phyloP scores from a whole-genome alignment of 1,140 invertebrate species.

The Philotrypesis tridentata region DNA sequence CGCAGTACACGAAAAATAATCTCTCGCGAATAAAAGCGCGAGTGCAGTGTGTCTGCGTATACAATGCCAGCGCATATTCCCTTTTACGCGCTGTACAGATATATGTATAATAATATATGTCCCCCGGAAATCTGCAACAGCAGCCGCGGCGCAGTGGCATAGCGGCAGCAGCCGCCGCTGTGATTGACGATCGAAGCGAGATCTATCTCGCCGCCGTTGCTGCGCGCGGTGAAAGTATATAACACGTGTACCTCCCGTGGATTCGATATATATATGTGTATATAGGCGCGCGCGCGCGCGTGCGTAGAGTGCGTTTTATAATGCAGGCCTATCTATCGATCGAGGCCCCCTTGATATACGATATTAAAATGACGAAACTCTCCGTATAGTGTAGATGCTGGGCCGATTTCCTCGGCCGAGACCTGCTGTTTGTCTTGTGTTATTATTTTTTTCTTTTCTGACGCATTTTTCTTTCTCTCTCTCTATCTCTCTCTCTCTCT shows the following conservation, averaged over 20 bases:
- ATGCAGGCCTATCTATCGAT: constrained; percentile 34
- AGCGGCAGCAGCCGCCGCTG: background rate
- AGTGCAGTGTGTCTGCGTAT: too few relatives aligned
- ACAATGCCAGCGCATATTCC: background rate
- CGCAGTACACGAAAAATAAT: background rate
- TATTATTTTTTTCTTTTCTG: background rate
- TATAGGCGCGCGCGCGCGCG: too few relatives aligned
- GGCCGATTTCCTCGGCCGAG: too few relatives aligned
- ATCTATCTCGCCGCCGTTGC: background rate
- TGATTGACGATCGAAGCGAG: constrained; percentile 22
- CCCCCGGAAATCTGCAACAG: background rate
- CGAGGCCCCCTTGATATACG: constrained; percentile 20
- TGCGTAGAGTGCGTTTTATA: constrained; percentile 20
- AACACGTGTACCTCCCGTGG: background rate
- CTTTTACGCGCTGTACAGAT: background rate
- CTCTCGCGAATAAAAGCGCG: background rate
- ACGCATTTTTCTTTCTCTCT: too few relatives aligned
- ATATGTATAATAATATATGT: background rate
- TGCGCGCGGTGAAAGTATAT: constrained; percentile 10
- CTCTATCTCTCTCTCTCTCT: too few relatives aligned
- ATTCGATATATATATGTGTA: background rate
- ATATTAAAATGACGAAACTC: constrained; percentile 40
- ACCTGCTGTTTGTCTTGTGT: background rate
- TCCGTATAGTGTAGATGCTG: too few relatives aligned
- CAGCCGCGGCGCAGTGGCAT: background rate